These are phyloP conservation scores for Hymenopus coronatus DNA, from an alignment of 2,888 invertebrate species.

Conservation along the genomic window DNA sequence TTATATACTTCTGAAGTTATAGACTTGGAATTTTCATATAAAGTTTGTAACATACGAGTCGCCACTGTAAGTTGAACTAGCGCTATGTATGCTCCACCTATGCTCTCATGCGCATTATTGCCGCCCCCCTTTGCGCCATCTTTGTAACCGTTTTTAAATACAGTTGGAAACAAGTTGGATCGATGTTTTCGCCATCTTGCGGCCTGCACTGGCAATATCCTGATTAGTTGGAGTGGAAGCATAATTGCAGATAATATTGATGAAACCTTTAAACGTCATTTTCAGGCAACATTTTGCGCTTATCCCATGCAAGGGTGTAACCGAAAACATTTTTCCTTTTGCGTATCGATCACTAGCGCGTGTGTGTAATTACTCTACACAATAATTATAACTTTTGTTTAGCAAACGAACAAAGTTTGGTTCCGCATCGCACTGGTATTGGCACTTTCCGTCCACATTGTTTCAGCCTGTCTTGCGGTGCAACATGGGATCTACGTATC, in stretches of 20 bases:
- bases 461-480: background rate
- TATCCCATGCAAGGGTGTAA: background rate
- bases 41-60: background rate
- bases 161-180: slow-evolving; percentile 12
- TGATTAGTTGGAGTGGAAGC: slow-evolving; percentile 1
- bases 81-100: background rate
- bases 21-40: too few relatives aligned
- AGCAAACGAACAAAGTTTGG: background rate
- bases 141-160: slow-evolving; percentile 16
- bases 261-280: background rate
- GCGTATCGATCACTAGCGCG: background rate
- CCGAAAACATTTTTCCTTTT: background rate
- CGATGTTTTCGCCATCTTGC: background rate
- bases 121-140: slow-evolving; percentile 3
- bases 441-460: background rate
- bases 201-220: background rate
- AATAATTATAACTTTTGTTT: background rate
- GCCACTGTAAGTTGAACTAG: background rate
- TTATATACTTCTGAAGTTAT: too few relatives aligned
- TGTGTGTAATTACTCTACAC: background rate
- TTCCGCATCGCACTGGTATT: background rate
- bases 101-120: background rate
- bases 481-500: background rate
- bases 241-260: slow-evolving; percentile 17
- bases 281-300: background rate